A percentile compares a stretch with the other conserved stretches of the same genome.
Evolutionary conservation across 2,113 vertebrate species (phyloP).

Genomic region (Girardinichthys multiradiatus): DNA sequence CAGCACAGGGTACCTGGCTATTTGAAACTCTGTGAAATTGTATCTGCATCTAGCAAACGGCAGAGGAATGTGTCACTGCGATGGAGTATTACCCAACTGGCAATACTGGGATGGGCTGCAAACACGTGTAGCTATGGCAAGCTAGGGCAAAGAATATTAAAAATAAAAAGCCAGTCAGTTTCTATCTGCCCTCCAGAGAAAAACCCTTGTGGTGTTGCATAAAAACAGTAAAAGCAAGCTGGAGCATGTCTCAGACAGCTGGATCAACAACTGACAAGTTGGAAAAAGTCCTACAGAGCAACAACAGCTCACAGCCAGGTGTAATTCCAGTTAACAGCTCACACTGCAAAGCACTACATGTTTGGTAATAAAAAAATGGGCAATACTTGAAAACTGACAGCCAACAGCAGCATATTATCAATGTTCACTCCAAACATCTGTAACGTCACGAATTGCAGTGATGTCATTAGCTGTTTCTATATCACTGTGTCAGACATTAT

Average conservation of each 20-base stretch:
- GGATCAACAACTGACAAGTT: slow-evolving; percentile 1
- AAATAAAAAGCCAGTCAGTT: slow-evolving; percentile 28
- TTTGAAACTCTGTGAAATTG: slow-evolving; percentile 5
- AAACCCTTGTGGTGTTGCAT: slow-evolving; percentile 20
- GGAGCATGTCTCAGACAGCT: slow-evolving; percentile 14
- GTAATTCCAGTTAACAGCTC: neutral
- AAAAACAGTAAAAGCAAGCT: slow-evolving; percentile 48
- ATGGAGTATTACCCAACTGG: neutral
- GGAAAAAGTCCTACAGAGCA: slow-evolving; percentile 21
- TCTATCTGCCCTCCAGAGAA: slow-evolving; percentile 25
- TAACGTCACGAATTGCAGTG: no score
- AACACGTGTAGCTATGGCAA: slow-evolving; percentile 45
- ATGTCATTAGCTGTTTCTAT: no score
- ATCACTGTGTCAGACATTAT: no score
- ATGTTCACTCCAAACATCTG: no score
- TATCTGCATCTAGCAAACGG: slow-evolving; percentile 11
- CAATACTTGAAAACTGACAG: no score
- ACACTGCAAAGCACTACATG: neutral
- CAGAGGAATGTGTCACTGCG: slow-evolving; percentile 23
- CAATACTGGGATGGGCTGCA: slow-evolving; percentile 23
- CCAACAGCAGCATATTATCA: no score
- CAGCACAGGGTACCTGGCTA: neutral
- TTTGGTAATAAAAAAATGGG: no score
- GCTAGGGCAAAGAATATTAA: slow-evolving; percentile 47
- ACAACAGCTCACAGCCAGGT: neutral